These are phyloP conservation scores for Struthio camelus DNA, from an alignment of 2,113 vertebrate genomes.

Conservation along the genomic window DNA sequence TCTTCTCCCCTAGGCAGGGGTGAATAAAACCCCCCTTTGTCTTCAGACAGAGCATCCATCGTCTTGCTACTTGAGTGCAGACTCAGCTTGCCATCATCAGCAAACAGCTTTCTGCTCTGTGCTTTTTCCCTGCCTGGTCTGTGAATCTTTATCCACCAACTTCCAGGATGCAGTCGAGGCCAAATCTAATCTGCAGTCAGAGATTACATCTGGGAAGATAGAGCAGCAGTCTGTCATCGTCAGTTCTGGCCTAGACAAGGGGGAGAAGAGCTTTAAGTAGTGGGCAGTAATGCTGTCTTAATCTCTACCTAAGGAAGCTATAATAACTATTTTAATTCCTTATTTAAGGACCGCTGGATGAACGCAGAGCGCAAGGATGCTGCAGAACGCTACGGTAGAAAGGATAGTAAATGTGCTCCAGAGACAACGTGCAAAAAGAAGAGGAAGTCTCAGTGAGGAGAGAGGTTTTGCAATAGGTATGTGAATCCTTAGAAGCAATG, in stretches of 20 bases:
- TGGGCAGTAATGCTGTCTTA: background rate
- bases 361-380: background rate
- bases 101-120: too few relatives aligned
- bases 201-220: background rate
- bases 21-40: too few relatives aligned
- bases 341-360: background rate
- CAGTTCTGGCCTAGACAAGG: background rate
- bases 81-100: too few relatives aligned
- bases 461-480: rapidly evolving
- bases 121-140: too few relatives aligned
- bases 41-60: too few relatives aligned
- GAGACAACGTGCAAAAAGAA: background rate
- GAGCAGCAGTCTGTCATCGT: background rate
- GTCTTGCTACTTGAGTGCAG: too few relatives aligned
- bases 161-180: too few relatives aligned
- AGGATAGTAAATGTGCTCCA: background rate
- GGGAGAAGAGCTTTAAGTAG: background rate
- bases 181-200: too few relatives aligned
- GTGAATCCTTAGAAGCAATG: background rate
- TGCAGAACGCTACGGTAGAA: background rate
- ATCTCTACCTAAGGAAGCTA: background rate
- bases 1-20: too few relatives aligned
- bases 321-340: background rate
- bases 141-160: too few relatives aligned
- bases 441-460: background rate